A percentile compares a stretch with the other conserved stretches of the same genome.
phyloP scores from a whole-genome alignment of 2,113 vertebrate genomes.

The Chauna torquata region DNA sequence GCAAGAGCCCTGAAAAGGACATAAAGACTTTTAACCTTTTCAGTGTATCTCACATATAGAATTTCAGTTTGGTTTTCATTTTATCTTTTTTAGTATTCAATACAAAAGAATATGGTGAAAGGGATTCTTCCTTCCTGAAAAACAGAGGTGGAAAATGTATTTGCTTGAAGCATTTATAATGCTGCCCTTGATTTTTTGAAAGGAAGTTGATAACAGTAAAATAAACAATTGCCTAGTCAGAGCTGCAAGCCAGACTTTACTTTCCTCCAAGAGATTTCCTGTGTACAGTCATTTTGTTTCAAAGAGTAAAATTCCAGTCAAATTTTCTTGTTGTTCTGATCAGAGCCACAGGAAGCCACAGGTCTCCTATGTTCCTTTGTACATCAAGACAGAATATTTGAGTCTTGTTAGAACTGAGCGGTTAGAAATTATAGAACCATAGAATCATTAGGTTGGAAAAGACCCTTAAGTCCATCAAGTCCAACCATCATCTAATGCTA shows the following conservation, averaged over 20 bases:
- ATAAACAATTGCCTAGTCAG: neutral
- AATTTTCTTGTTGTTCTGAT: neutral
- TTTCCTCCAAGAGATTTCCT: neutral
- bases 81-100: neutral
- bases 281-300: neutral
- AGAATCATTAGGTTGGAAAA: neutral
- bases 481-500: neutral
- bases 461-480: neutral
- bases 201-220: neutral
- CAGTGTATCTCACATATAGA: neutral
- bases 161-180: neutral
- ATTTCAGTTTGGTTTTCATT: neutral
- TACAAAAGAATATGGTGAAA: neutral
- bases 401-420: neutral
- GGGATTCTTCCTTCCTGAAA: neutral
- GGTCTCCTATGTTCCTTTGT: neutral
- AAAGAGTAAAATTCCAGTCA: neutral
- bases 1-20: neutral
- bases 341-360: neutral
- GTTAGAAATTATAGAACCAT: neutral
- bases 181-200: neutral
- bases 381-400: neutral
- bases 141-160: neutral
- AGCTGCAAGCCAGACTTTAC: neutral
- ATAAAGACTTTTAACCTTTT: neutral